Base-by-base conservation (phyloP, 2,888 invertebrate species). In the Drosophila birchii region DNA sequence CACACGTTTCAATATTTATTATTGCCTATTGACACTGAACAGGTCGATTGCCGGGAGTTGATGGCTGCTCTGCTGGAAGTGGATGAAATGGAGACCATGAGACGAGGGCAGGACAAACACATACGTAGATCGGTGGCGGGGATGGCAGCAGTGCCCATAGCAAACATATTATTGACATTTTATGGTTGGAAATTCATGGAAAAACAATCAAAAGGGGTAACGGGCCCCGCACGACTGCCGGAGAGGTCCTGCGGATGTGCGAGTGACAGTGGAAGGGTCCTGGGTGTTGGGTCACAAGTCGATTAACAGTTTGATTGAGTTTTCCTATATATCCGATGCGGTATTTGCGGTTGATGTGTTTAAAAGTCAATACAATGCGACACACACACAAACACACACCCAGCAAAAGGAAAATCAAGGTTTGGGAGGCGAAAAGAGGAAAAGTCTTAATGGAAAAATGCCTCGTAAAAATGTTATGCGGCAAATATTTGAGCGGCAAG, bases 271-370 rank as follows among this genome's bases (percentile, higher is more conserved):
- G 32, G 36, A 32, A 29, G 23, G 51, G 32, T 58, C 23, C 66
- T 66, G 67, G 34, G 34, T 36, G 49, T n/a, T 20, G 39, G 47
- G 47, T 47, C 67, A 55, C 73, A 78, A 84, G 86, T 84, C 84
- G 84, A 84, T 84, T 84, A 84, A 84, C 86, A 74, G 78, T 86
- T 86, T 86, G 84, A 84, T 84, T 84, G 84, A 86, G 84, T 81
- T 83, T 76, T 80, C 63, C 82, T 44, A 78, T 51, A 82, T 74
- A 60, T 47, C 66, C 45, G 57, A 70, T 81, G 80, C 75, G 84
- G 84, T 78, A 84, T 86, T 86, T 84, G 86, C 49, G 86, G 86
- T 78, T 73, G 76, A 72, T 79, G 75, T 78, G 75, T 63, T 83
- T 73, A 67, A 81, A 84, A 81, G 81, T 83, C 86, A 81, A 81